phyloP scores from a whole-genome alignment of 2,113 vertebrate genomes.

The Struthio camelus region DNA sequence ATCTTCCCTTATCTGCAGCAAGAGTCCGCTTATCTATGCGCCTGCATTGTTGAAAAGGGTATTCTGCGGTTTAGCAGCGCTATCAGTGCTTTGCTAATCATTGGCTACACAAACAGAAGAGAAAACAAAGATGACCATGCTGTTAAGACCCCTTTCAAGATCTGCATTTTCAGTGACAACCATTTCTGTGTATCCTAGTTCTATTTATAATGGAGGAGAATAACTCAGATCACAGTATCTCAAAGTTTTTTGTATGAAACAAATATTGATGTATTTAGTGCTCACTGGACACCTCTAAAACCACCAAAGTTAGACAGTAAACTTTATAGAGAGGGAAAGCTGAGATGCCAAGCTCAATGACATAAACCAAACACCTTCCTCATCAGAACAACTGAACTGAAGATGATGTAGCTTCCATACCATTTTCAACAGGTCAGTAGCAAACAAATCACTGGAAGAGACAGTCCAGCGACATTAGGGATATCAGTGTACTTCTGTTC shows the following conservation, averaged over 20 bases:
- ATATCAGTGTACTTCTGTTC: neutral
- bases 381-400: neutral
- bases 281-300: neutral
- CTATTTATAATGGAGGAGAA: neutral
- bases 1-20: slow-evolving; percentile 20
- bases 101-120: neutral
- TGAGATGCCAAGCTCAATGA: neutral
- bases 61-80: neutral
- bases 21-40: neutral
- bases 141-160: neutral
- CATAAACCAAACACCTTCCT: neutral
- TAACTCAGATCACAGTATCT: neutral
- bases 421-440: neutral
- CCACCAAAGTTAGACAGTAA: neutral
- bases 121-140: neutral
- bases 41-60: neutral
- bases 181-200: neutral
- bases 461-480: neutral
- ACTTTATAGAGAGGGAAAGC: neutral
- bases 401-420: neutral
- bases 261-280: neutral
- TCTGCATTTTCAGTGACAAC: neutral
- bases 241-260: neutral
- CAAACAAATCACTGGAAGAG: neutral
- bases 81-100: neutral